Base-by-base conservation (phyloP, 2,888 invertebrate genomes). In the Habrosyne pyritoides region DNA sequence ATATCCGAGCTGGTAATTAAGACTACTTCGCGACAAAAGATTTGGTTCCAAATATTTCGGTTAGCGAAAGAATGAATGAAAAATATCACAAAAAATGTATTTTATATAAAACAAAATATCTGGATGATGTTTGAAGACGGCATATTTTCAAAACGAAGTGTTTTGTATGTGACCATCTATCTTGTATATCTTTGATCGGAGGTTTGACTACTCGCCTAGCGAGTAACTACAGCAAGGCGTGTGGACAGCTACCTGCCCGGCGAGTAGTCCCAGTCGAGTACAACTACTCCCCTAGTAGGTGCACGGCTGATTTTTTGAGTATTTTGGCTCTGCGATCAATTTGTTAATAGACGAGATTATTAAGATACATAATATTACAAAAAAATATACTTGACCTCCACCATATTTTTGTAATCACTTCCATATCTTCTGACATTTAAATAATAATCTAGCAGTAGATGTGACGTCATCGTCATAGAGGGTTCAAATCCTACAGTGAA, bases 241-340 rank as follows among this genome's bases (percentile, higher is more conserved):
- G 42, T 42, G 42, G 42, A 18, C 14, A 42, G 42, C 42, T 42
- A 42, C 42, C n/a, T 5, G 14, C 42, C 42, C 42, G 42, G 6
- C 42, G 42, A 42, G 42, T 42, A 42, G 42, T 42, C 18, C 42
- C 42, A 42, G 42, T 42, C 18, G 42, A 42, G 42, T 42, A 42
- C 42, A 42, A 42, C 42, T 42, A 42, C 42, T 42, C 42, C n/a
- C 42, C 42, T 18, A 42, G 42, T 42, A 42, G 42, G 18, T 42
- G 42, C 18, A 42, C 42, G 7, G 42, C 18, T 42, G 42, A 18
- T 8, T 18, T 36, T 42, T 42, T 42, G 42, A 42, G 42, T 14
- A 42, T 18, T 42, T 42, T 42, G 42, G 42, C 42, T 42, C 42
- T 42, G 18, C 42, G n/a, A 12, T 36, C 14, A 36, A 36, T 42